phyloP scores from a whole-genome alignment of 2,888 invertebrate genomes.

The Trichacis sp. region DNA sequence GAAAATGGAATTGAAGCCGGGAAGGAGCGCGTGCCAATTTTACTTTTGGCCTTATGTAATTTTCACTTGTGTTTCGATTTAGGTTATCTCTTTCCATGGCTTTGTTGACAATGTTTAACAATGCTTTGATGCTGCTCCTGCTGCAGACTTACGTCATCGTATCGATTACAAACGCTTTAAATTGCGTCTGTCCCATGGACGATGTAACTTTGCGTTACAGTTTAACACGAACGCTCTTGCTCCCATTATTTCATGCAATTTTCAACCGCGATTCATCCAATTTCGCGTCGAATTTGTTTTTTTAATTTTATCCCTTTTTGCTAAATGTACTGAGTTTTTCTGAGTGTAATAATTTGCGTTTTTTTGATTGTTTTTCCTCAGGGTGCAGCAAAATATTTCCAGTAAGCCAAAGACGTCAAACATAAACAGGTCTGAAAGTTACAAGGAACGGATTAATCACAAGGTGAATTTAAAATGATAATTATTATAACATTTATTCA shows the following conservation, averaged over 20 bases:
- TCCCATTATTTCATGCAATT: conserved; percentile 1
- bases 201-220: background rate
- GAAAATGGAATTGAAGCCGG: too few species aligned
- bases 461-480: conserved; percentile 62
- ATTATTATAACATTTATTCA: too few species aligned
- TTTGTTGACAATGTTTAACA: background rate
- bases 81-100: conserved; percentile 1
- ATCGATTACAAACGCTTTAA: conserved; percentile 4
- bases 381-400: conserved; percentile 68
- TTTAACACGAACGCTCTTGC: background rate
- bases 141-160: conserved; percentile 4
- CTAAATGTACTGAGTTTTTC: too few species aligned
- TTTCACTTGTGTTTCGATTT: conserved; percentile 1
- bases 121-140: background rate
- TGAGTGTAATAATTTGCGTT: conserved; percentile 46
- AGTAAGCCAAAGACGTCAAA: conserved; percentile 69
- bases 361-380: conserved; percentile 49
- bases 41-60: conserved; percentile 1
- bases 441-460: conserved; percentile 76
- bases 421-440: conserved; percentile 79
- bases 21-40: background rate
- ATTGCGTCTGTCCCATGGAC: conserved; percentile 1
- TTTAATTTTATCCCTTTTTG: too few species aligned
- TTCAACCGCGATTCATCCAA: too few species aligned
- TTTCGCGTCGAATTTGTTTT: too few species aligned